phyloP scores from a whole-genome alignment of 2,888 invertebrate genomes.

The Parnassius apollo region DNA sequence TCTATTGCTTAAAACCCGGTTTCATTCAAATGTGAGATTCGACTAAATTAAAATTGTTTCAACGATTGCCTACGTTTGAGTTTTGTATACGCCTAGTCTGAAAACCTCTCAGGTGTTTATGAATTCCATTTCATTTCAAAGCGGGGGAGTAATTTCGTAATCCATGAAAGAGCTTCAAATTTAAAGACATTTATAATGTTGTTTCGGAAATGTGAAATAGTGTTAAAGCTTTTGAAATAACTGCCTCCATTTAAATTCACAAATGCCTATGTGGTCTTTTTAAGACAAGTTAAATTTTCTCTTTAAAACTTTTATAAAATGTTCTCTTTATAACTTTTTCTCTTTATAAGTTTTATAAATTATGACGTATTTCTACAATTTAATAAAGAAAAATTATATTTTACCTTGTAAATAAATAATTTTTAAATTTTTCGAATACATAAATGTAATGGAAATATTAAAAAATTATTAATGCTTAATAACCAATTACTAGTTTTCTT shows the following conservation, averaged over 20 bases:
- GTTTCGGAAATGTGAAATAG: conserved; percentile 19
- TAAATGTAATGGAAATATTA: too few relatives aligned
- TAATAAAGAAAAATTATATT: too few relatives aligned
- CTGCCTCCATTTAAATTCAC: conserved; percentile 9
- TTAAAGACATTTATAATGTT: conserved; percentile 23
- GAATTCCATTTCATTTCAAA: conserved; percentile 32
- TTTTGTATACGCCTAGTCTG: conserved; percentile 26
- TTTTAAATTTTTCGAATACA: too few relatives aligned
- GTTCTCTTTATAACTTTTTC: too few relatives aligned
- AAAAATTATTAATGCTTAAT: too few relatives aligned
- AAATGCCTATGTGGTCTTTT: conserved; percentile 1
- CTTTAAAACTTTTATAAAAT: too few relatives aligned
- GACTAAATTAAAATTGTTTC: conserved; percentile 38
- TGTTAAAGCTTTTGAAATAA: conserved; percentile 20
- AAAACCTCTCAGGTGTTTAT: conserved; percentile 30
- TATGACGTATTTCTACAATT: too few relatives aligned
- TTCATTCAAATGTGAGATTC: conserved; percentile 24
- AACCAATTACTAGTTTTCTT: too few relatives aligned
- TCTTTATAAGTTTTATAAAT: too few relatives aligned
- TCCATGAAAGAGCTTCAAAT: conserved; percentile 24
- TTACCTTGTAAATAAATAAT: too few relatives aligned
- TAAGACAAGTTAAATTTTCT: neutral
- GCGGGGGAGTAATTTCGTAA: conserved; percentile 24
- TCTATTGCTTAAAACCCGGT: conserved; percentile 8
- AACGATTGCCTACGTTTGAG: conserved; percentile 31